Conservation (phyloP, 1,140 invertebrate species). For the Drosophila cardini region DNA sequence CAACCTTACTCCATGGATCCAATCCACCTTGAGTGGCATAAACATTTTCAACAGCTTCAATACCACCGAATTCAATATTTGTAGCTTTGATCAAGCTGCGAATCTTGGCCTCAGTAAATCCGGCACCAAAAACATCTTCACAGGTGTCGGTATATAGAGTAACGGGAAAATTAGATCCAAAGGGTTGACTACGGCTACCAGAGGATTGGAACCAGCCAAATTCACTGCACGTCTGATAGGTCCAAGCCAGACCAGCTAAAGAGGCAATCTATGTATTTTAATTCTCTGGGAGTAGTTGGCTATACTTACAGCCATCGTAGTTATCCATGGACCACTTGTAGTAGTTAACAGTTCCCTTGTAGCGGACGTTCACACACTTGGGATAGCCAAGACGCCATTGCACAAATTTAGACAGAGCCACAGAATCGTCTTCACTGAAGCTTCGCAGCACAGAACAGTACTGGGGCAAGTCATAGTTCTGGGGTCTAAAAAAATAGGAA, state of each 20-base stretch:
- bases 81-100: slow-evolving; percentile 85
- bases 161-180: slow-evolving; percentile 86
- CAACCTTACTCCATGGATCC: slow-evolving; percentile 88
- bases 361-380: slow-evolving; percentile 54
- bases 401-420: slow-evolving; percentile 63
- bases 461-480: slow-evolving; percentile 43
- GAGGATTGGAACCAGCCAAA: slow-evolving; percentile 91
- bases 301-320: slow-evolving; percentile 58
- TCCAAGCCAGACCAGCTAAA: slow-evolving; percentile 85
- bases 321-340: slow-evolving; percentile 64
- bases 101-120: slow-evolving; percentile 51
- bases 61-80: slow-evolving; percentile 87
- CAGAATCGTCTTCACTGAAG: slow-evolving; percentile 64
- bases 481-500: slow-evolving; percentile 32
- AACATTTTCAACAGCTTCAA: slow-evolving; percentile 86
- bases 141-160: slow-evolving; percentile 88
- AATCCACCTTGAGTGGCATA: slow-evolving; percentile 88
- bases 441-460: slow-evolving; percentile 58
- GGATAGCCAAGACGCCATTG: slow-evolving; percentile 45
- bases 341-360: slow-evolving; percentile 55
- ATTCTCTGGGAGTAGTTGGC: not conserved
- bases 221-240: slow-evolving; percentile 90
- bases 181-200: slow-evolving; percentile 86
- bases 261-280: not conserved
- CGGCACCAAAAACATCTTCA: slow-evolving; percentile 87